Conservation (phyloP, 2,797 vertebrate genomes). For the Notamacropus eugenii region DNA sequence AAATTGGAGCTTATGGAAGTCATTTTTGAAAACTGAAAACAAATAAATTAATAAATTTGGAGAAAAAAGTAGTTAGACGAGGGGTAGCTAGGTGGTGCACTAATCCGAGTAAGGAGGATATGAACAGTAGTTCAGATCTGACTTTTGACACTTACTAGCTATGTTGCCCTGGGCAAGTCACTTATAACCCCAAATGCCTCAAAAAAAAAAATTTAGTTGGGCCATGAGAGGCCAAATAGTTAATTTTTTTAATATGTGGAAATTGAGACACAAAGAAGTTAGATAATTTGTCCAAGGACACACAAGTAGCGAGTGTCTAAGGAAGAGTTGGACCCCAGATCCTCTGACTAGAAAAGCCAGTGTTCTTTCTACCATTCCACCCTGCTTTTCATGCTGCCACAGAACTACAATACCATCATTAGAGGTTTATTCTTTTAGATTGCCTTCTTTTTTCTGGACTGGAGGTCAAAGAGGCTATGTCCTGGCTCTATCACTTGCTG, state of each 20-base stretch:
- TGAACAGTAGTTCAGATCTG: no score
- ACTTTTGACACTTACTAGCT: no score
- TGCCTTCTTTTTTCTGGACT: neutral
- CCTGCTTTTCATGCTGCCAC: neutral
- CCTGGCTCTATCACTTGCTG: neutral
- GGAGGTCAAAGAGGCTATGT: neutral
- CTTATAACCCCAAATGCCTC: no score
- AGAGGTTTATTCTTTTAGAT: neutral
- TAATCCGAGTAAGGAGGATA: no score
- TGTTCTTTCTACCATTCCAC: neutral
- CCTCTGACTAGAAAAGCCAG: neutral
- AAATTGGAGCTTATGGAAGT: no score
- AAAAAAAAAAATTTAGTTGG: neutral
- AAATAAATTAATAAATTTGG: no score
- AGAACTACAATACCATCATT: neutral
- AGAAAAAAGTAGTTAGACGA: neutral
- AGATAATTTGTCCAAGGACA: neutral
- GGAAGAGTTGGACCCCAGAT: neutral
- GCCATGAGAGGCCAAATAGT: neutral
- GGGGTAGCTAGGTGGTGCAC: no score
- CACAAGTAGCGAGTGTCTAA: neutral
- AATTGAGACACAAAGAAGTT: neutral
- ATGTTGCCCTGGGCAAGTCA: no score
- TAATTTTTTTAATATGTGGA: neutral
- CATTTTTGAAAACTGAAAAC: no score